These are phyloP conservation scores for Chauna torquata DNA, from an alignment of 2,113 vertebrate species.

Conservation along the genomic window DNA sequence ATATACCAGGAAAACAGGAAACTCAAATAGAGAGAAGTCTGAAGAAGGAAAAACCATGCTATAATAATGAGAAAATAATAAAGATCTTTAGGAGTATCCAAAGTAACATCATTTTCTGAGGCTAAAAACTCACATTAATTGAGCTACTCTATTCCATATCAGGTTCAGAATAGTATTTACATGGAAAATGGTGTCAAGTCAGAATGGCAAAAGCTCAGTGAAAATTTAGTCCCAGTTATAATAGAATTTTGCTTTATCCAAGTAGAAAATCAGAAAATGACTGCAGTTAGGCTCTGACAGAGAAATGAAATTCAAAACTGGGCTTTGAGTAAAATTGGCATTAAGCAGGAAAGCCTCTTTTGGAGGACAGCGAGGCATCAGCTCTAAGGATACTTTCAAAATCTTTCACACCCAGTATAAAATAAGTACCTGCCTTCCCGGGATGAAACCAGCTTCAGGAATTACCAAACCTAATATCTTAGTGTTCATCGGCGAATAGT, in stretches of 20 bases:
- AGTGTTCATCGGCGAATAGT: no score
- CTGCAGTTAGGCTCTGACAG: neutral
- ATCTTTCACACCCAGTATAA: neutral
- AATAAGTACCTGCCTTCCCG: rapidly evolving
- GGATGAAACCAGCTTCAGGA: neutral
- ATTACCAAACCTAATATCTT: neutral
- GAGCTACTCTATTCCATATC: neutral
- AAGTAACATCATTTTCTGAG: neutral
- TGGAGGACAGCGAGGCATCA: neutral
- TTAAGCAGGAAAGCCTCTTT: neutral
- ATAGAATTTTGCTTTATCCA: neutral
- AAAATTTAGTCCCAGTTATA: neutral
- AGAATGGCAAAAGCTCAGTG: neutral
- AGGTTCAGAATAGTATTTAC: neutral
- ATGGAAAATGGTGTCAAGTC: neutral
- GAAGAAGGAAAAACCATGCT: neutral
- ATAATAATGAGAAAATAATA: neutral
- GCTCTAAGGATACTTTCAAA: neutral
- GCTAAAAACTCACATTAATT: neutral
- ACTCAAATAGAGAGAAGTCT: neutral
- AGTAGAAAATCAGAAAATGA: neutral
- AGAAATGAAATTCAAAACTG: neutral
- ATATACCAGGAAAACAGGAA: neutral
- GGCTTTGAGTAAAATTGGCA: neutral
- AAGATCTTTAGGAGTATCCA: neutral